These are phyloP conservation scores for Sciaenops ocellatus DNA, from an alignment of 2,797 vertebrate genomes.

Conservation along the genomic window DNA sequence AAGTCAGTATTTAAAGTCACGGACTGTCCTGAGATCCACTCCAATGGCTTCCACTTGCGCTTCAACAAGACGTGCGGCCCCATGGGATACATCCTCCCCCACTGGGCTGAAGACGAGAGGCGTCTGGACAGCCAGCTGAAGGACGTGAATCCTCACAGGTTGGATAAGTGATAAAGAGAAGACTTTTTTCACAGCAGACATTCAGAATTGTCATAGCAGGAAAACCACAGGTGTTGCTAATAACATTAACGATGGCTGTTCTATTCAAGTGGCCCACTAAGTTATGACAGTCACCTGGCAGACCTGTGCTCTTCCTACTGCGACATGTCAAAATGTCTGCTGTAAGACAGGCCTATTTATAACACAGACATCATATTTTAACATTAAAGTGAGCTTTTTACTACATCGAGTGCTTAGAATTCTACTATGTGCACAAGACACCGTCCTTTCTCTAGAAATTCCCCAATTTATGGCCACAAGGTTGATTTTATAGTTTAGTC, in stretches of 20 bases:
- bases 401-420: no score
- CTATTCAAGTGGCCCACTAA: neutral
- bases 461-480: no score
- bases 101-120: slow-evolving; percentile 83
- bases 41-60: slow-evolving; percentile 86
- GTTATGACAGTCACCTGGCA: neutral
- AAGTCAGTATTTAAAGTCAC: slow-evolving; percentile 90
- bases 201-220: neutral
- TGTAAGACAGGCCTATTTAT: no score
- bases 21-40: slow-evolving; percentile 88
- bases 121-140: slow-evolving; percentile 63
- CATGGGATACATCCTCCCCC: slow-evolving; percentile 89
- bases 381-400: neutral
- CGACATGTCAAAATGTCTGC: no score
- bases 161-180: neutral
- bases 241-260: neutral
- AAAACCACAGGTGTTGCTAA: neutral
- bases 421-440: no score
- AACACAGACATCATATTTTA: neutral
- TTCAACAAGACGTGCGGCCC: slow-evolving; percentile 86
- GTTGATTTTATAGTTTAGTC: no score
- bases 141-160: slow-evolving; percentile 76
- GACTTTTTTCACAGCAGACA: neutral
- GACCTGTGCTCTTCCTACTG: no score
- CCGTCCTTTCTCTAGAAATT: no score